These are phyloP conservation scores for Coptodon rendalli DNA, from an alignment of 2,113 vertebrate genomes.

Conservation along the genomic window DNA sequence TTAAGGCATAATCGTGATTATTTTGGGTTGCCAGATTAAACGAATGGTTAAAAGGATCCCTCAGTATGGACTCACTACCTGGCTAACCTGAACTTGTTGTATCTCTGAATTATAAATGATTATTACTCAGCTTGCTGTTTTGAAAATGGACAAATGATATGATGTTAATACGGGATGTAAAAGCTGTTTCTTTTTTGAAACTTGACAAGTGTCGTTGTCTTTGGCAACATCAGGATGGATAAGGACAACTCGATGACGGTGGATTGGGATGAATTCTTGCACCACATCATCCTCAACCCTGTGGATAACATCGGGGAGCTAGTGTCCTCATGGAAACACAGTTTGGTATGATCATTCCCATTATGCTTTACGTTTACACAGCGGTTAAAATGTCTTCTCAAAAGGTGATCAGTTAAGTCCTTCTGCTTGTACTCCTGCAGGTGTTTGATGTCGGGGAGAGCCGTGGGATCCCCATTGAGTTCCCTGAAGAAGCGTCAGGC, in stretches of 20 bases:
- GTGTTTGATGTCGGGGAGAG: slow-evolving; percentile 74
- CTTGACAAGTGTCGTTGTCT: background rate
- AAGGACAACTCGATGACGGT: slow-evolving; percentile 71
- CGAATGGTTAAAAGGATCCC: background rate
- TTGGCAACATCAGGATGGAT: slow-evolving; percentile 63
- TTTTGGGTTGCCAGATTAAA: background rate
- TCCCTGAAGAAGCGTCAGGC: slow-evolving; percentile 48
- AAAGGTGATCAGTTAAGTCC: background rate
- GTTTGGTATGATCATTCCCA: slow-evolving; percentile 42
- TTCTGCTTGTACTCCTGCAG: slow-evolving; percentile 5
- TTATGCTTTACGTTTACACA: background rate
- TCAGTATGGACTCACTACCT: background rate
- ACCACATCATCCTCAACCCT: slow-evolving; percentile 69
- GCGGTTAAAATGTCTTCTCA: background rate
- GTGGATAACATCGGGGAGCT: slow-evolving; percentile 67
- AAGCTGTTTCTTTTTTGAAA: background rate
- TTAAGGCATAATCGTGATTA: background rate
- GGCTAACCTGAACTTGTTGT: background rate
- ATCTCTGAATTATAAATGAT: background rate
- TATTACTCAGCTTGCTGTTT: background rate
- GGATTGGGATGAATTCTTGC: slow-evolving; percentile 72
- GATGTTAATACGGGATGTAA: accelerated
- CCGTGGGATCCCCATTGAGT: slow-evolving; percentile 61
- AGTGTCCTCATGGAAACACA: slow-evolving; percentile 72
- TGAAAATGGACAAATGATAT: background rate